Evolutionary conservation across 2,113 vertebrate species (phyloP), one percentile per base, ranked within the genome.

Genomic region (Salminus brasiliensis): DNA sequence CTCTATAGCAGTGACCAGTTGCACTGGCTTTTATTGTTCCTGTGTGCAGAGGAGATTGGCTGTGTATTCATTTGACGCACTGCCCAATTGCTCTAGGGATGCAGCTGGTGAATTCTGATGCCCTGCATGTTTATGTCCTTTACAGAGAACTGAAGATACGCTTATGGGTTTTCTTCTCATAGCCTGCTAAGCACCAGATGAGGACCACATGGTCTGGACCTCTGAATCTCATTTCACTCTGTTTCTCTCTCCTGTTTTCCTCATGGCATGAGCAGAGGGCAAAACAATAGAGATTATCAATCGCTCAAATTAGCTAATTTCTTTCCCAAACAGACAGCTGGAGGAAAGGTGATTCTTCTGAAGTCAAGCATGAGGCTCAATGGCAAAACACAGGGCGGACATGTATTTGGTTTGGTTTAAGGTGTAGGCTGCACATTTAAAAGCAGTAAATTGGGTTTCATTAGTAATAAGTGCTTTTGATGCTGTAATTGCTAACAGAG

Each of bases 201-300:
- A 89, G 74, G 84, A 91, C 88, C 91, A 92, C 68, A 87, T 92
- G 91, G 88, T 43, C 71, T 78, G 13, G 11, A 79, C 72, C 73
- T 15, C 79, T 21, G 43, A 59, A 86, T 70, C 34, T 41, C 32
- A 36, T 12, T 10, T 72, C 69, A 32, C 69, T 34, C 29, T 60
- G 5, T 49, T 39, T 47, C n/a, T 49, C 30, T 30, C 60, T 30
- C 23, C 60, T 41, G 75, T 68, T 83, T 74, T 70, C 41, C 71
- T 52, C 86, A 74, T 83, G 68, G 45, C 5, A 47, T 70, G 25
- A 8, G 67, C 3, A 79, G 3, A 79, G 63, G 53, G 75, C 62
- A 32, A 71, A 81, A 81, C 68, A 87, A 79, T 0, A 0, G 1
- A 3, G 25, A 60, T 43, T n/a, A n/a, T 70, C 80, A 82, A 83